phyloP scores from a whole-genome alignment of 2,113 vertebrate genomes.

The Ctenomys sociabilis region DNA sequence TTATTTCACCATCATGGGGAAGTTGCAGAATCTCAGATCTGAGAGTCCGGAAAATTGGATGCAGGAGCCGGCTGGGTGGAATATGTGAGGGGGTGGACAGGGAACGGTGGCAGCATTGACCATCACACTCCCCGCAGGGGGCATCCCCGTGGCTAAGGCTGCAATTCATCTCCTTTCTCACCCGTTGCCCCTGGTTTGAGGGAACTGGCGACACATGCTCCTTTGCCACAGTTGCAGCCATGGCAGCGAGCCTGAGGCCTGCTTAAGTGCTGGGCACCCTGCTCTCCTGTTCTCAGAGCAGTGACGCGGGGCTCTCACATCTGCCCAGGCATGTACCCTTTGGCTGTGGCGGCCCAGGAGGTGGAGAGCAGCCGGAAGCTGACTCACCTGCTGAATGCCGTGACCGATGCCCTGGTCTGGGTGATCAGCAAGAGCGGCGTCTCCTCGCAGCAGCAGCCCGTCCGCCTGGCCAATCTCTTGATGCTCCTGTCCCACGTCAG shows the following conservation, averaged over 20 bases:
- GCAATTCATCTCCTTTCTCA: neutral
- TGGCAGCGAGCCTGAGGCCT: too few species aligned
- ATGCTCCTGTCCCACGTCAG: slow-evolving; percentile 97
- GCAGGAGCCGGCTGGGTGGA: neutral
- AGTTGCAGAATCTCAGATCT: neutral
- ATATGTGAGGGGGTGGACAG: accelerated
- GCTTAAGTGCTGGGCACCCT: neutral
- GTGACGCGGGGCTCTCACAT: neutral
- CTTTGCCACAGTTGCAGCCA: neutral
- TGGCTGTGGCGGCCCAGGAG: slow-evolving; percentile 87
- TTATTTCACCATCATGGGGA: neutral
- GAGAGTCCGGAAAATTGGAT: neutral
- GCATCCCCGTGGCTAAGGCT: neutral
- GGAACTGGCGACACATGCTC: neutral
- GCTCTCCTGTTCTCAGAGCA: neutral
- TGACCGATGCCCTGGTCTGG: slow-evolving; percentile 97
- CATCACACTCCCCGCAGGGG: neutral
- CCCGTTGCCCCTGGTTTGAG: neutral
- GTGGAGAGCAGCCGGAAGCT: slow-evolving; percentile 92
- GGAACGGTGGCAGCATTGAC: neutral
- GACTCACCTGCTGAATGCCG: slow-evolving; percentile 91
- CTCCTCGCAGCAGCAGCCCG: slow-evolving; percentile 92
- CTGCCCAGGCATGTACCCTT: slow-evolving; percentile 89
- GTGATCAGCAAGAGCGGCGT: slow-evolving; percentile 94
- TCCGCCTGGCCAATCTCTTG: slow-evolving; percentile 93